Conservation (phyloP, 2,888 invertebrate species). For the Hyles lineata region DNA sequence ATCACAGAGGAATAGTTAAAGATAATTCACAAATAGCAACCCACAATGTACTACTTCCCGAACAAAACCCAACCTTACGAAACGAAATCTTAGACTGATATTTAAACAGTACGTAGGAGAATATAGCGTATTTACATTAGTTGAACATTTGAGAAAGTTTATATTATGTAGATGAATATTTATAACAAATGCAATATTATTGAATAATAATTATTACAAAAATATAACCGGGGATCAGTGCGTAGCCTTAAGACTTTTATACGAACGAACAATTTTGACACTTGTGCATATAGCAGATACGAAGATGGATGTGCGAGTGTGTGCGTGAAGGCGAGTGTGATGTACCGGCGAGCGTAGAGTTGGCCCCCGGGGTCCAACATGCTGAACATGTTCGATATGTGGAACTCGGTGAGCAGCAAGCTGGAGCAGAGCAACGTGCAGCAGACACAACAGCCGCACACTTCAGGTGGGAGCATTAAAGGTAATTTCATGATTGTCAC, state of each 20-base stretch:
- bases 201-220: conserved; percentile 65
- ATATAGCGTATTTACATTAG: conserved; percentile 84
- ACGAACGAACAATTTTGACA: conserved; percentile 77
- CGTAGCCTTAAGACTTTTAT: conserved; percentile 79
- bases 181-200: conserved; percentile 55
- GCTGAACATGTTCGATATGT: conserved; percentile 92
- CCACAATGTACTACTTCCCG: conserved; percentile 53
- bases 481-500: conserved; percentile 84
- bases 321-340: conserved; percentile 50
- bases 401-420: conserved; percentile 91
- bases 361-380: conserved; percentile 67
- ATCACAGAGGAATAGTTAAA: conserved; percentile 59
- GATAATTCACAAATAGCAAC: conserved; percentile 52
- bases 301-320: conserved; percentile 60
- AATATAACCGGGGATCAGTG: conserved; percentile 78
- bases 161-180: conserved; percentile 54
- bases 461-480: conserved; percentile 93
- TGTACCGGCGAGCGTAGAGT: conserved; percentile 51
- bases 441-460: conserved; percentile 89
- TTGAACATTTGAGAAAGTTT: conserved; percentile 84
- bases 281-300: conserved; percentile 59
- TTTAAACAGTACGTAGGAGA: conserved; percentile 72
- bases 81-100: conserved; percentile 85
- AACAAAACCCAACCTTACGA: conserved; percentile 79
- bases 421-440: conserved; percentile 88